Base-by-base conservation (phyloP, 2,113 vertebrate species). In the Tichodroma muraria region DNA sequence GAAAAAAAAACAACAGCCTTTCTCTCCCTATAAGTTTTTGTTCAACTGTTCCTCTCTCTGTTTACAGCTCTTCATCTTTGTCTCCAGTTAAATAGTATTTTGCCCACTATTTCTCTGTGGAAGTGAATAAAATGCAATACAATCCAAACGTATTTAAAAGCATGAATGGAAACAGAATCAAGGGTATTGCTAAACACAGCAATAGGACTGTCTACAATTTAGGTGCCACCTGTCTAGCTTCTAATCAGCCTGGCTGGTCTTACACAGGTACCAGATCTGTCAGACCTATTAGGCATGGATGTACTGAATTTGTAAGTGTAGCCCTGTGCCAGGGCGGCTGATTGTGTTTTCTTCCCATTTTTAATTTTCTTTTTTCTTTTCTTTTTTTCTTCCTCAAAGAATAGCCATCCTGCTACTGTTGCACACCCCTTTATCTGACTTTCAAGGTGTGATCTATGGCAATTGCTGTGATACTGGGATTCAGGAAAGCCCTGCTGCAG, bases 381-480 rank as follows among this genome's bases (percentile, higher is more conserved):
- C 15, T 3, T 23, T 14, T 40, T 7, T 35, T 47, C 13, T 14
- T 3, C 24, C 23, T 37, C 64, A n/a, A 69, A 53, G 45, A 53
- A 38, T 13, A 52, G 27, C 6, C 22, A 47, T 38, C 21, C 52
- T 42, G 21, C 30, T 78, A 13, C 33, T 59, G 24, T 37, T n/a
- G 38, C 44, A 33, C 14, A 24, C 9, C 11, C 30, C 60, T 88
- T 61, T 63, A n/a, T 49, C 35, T 27, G 53, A 47, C 35, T 42
- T 9, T 14, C 13, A 54, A 54, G 28, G 8, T 4, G n/a, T 61
- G 15, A 25, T 30, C 44, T 8, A 10, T 11, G 57, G 27, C 52
- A n/a, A 35, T 57, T 10, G 1, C 10, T 28, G 38, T 31, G 25
- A 17, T 4, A 11, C 0, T 8, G 45, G 31, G 7, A 23, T n/a